Percentiles rank a stretch among this genome's conserved stretches.
phyloP scores from a whole-genome alignment of 1,140 invertebrate species.

The Triops cancriformis region DNA sequence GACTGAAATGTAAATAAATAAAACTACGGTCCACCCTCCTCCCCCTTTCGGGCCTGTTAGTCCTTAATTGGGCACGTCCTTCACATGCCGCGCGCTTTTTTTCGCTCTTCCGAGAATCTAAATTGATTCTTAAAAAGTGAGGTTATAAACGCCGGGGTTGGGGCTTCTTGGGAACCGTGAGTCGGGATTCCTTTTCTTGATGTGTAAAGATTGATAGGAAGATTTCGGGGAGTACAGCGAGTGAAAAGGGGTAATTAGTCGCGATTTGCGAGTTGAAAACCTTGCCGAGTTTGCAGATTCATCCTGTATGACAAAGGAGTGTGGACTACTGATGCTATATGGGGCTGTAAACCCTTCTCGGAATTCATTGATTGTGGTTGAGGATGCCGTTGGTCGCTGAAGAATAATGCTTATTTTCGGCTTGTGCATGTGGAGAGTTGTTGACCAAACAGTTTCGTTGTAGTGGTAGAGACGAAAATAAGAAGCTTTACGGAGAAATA shows the following conservation, averaged over 20 bases:
- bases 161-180: background rate
- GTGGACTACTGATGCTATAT: no score
- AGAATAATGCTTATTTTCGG: no score
- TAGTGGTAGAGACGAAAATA: background rate
- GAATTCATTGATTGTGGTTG: no score
- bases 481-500: background rate
- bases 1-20: background rate
- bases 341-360: no score
- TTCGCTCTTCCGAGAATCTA: background rate
- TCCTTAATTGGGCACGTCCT: background rate
- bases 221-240: background rate
- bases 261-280: background rate
- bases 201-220: background rate
- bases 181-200: background rate
- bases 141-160: background rate
- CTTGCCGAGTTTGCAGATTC: no score
- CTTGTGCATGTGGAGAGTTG: no score
- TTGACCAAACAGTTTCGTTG: background rate
- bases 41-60: background rate
- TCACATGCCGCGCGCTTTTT: background rate
- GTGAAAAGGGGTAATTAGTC: background rate
- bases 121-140: constrained; percentile 1
- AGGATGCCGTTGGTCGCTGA: no score
- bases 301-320: no score
- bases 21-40: background rate